Conservation (phyloP, 2,797 vertebrate genomes). For the Rachycentron canadum region DNA sequence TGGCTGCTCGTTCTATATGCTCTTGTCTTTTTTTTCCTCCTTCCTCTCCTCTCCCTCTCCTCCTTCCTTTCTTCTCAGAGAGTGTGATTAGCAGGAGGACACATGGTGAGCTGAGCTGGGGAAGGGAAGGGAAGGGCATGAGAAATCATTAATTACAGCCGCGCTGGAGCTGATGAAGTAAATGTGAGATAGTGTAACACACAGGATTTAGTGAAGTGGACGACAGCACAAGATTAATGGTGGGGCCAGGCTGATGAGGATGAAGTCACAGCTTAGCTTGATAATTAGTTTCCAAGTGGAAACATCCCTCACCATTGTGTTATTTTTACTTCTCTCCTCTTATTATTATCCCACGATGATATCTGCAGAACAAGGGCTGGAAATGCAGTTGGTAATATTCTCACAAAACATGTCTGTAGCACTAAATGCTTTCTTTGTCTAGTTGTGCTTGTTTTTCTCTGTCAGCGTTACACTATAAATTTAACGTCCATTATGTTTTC, state of each 20-base stretch:
- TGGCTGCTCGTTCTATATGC: slow-evolving; percentile 77
- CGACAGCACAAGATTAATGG: slow-evolving; percentile 91
- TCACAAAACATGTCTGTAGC: slow-evolving; percentile 43
- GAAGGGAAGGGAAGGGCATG: slow-evolving; percentile 83
- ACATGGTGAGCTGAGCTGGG: slow-evolving; percentile 84
- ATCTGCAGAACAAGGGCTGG: slow-evolving; percentile 59
- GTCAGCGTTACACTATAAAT: slow-evolving; percentile 5
- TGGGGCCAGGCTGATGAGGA: slow-evolving; percentile 86
- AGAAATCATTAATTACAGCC: slow-evolving; percentile 90
- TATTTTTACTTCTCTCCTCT: slow-evolving; percentile 83
- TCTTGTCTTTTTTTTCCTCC: slow-evolving; percentile 55
- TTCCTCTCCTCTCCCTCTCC: slow-evolving; percentile 40
- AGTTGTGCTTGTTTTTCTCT: slow-evolving; percentile 9
- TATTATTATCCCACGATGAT: slow-evolving; percentile 76
- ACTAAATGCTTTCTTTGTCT: slow-evolving; percentile 3
- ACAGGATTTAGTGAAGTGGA: slow-evolving; percentile 91
- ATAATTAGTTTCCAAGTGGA: slow-evolving; percentile 90
- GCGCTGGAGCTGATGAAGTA: slow-evolving; percentile 88
- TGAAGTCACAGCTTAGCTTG: slow-evolving; percentile 88
- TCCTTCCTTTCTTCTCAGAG: slow-evolving; percentile 68
- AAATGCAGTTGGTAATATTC: slow-evolving; percentile 47
- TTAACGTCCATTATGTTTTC: neutral
- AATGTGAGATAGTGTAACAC: slow-evolving; percentile 90
- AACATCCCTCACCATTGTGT: slow-evolving; percentile 86
- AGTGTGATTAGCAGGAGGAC: slow-evolving; percentile 88